phyloP scores from a whole-genome alignment of 2,888 invertebrate genomes.

The Quadroppia sp. region DNA sequence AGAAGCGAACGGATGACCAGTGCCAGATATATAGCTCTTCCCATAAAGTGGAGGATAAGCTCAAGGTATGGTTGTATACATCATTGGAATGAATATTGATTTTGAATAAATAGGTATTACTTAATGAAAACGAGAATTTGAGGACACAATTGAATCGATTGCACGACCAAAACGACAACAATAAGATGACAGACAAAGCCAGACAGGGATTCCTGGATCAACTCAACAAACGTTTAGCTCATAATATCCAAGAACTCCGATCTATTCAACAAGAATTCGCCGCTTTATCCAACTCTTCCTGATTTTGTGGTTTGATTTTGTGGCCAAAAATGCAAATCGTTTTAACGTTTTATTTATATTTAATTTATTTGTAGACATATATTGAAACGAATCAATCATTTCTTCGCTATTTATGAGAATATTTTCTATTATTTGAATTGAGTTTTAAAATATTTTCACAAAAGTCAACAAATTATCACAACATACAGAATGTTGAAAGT shows the following conservation, averaged over 20 bases:
- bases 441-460: too few species aligned
- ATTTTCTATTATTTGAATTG: too few species aligned
- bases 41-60: slow-evolving; percentile 48
- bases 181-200: slow-evolving; percentile 72
- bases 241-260: slow-evolving; percentile 72
- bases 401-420: too few species aligned
- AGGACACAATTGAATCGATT: slow-evolving; percentile 65
- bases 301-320: too few species aligned
- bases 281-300: slow-evolving; percentile 60
- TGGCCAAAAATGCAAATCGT: slow-evolving; percentile 6
- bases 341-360: too few species aligned
- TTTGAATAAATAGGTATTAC: slow-evolving; percentile 55
- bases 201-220: slow-evolving; percentile 75
- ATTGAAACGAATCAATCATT: too few species aligned
- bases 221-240: slow-evolving; percentile 74
- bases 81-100: slow-evolving; percentile 21
- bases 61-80: slow-evolving; percentile 46
- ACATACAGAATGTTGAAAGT: too few species aligned
- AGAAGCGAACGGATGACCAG: slow-evolving; percentile 44
- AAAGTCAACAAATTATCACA: too few species aligned
- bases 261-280: slow-evolving; percentile 77
- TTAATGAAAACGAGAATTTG: slow-evolving; percentile 64
- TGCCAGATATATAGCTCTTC: slow-evolving; percentile 45
- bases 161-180: slow-evolving; percentile 73
- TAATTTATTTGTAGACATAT: slow-evolving; percentile 3